Evolutionary conservation across 2,888 invertebrate species (phyloP).

Genomic region (Lomographa bimaculata): DNA sequence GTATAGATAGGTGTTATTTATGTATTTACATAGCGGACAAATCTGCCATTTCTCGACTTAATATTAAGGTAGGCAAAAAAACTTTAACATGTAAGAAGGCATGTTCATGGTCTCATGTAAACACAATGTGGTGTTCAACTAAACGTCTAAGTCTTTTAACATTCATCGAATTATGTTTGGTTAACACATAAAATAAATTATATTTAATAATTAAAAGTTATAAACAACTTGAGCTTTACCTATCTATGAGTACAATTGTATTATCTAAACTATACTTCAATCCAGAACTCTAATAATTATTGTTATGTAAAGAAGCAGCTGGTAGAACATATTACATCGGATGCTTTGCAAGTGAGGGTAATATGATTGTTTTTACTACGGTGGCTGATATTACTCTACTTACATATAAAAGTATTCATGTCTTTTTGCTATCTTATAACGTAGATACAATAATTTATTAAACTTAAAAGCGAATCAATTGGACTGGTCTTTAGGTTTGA

Average conservation of each 20-base stretch:
- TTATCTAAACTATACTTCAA: conserved; percentile 12
- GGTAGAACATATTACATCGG: conserved; percentile 59
- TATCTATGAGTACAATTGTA: conserved; percentile 43
- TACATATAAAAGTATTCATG: conserved; percentile 55
- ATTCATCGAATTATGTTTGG: conserved; percentile 11
- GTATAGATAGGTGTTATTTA: conserved; percentile 53
- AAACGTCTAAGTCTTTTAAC: conserved; percentile 2
- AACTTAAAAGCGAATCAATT: conserved; percentile 60
- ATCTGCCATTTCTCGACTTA: conserved; percentile 41
- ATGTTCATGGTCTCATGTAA: conserved; percentile 62
- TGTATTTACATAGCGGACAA: conserved; percentile 51
- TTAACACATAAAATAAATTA: conserved; percentile 6
- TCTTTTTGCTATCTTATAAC: conserved; percentile 57
- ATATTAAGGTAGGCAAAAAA: conserved; percentile 53
- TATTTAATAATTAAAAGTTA: conserved; percentile 38
- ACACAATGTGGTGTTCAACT: conserved; percentile 5
- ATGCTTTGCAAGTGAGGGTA: conserved; percentile 47
- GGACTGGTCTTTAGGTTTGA: conserved; percentile 72
- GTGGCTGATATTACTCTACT: conserved; percentile 53
- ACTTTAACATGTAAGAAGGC: conserved; percentile 61
- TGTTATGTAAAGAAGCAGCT: conserved; percentile 40
- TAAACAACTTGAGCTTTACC: conserved; percentile 73
- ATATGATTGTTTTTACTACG: conserved; percentile 46
- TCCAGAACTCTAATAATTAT: conserved; percentile 26
- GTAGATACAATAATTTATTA: conserved; percentile 41